Evolutionary conservation across 2,113 vertebrate species (phyloP).

Genomic region (Progne subis): DNA sequence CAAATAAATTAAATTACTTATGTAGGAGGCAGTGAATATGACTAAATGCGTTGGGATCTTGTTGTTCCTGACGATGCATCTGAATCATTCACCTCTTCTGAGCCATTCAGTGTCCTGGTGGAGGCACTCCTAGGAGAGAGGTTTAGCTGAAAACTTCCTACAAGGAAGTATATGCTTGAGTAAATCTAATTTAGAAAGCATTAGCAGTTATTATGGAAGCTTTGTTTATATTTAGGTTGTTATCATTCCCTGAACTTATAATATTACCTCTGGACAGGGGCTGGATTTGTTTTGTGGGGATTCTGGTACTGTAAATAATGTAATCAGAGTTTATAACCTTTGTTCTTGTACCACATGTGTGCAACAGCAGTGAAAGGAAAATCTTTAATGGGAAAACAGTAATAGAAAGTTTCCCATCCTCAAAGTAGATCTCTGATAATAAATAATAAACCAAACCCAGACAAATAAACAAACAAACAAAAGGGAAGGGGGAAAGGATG

Average conservation of each 20-base stretch:
- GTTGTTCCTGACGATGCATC: conserved; percentile 11
- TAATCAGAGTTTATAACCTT: background rate
- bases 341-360: background rate
- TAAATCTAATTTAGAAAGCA: conserved; percentile 4
- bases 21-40: conserved; percentile 39
- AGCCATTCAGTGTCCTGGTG: background rate
- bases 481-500: background rate
- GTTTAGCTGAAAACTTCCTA: background rate
- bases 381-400: background rate
- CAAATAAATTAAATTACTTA: conserved; percentile 55
- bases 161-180: background rate
- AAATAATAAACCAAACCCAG: background rate
- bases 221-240: background rate
- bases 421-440: background rate
- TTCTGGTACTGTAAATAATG: background rate
- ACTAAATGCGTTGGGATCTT: conserved; percentile 25
- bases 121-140: background rate
- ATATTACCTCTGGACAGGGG: background rate
- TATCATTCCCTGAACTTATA: background rate
- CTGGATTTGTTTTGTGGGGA: background rate
- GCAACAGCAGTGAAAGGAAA: background rate
- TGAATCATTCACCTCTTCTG: conserved; percentile 18
- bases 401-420: background rate
- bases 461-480: background rate
- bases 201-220: background rate